Conservation (phyloP, 2,888 invertebrate species). For the Pinctada fucata region DNA sequence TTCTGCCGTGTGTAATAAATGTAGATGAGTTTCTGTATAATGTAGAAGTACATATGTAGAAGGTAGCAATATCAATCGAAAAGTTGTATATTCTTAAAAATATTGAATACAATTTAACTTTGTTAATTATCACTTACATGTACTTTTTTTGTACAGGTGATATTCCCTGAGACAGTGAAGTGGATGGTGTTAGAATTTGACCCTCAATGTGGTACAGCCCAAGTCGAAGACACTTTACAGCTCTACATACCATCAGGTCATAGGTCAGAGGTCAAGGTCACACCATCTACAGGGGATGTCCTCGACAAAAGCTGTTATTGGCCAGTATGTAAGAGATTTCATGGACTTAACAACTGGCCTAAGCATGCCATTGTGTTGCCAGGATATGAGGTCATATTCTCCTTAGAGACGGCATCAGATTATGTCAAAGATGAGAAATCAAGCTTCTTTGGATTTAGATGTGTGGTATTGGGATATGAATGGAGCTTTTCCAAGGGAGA, state of each 20-base stretch:
- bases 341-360: slow-evolving; percentile 87
- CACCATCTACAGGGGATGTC: slow-evolving; percentile 44
- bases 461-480: slow-evolving; percentile 88
- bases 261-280: slow-evolving; percentile 38
- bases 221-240: slow-evolving; percentile 90
- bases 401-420: slow-evolving; percentile 95
- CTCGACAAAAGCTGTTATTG: slow-evolving; percentile 61
- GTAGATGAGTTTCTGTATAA: too few species aligned
- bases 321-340: slow-evolving; percentile 77
- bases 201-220: slow-evolving; percentile 92
- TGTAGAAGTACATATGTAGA: too few species aligned
- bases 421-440: slow-evolving; percentile 93
- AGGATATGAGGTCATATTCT: slow-evolving; percentile 95
- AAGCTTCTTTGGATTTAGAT: slow-evolving; percentile 88
- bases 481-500: slow-evolving; percentile 76
- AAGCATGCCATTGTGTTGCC: slow-evolving; percentile 87
- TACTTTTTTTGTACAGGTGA: slow-evolving; percentile 79
- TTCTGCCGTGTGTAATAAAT: too few species aligned
- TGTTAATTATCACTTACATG: neutral
- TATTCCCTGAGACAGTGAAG: slow-evolving; percentile 91
- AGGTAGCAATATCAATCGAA: too few species aligned
- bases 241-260: slow-evolving; percentile 77
- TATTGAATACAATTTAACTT: too few species aligned
- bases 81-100: too few species aligned
- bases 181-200: slow-evolving; percentile 97